These are phyloP conservation scores for Actinernus sp. DNA, from an alignment of 92 coral and sea anemone genomes.

Conservation along the genomic window DNA sequence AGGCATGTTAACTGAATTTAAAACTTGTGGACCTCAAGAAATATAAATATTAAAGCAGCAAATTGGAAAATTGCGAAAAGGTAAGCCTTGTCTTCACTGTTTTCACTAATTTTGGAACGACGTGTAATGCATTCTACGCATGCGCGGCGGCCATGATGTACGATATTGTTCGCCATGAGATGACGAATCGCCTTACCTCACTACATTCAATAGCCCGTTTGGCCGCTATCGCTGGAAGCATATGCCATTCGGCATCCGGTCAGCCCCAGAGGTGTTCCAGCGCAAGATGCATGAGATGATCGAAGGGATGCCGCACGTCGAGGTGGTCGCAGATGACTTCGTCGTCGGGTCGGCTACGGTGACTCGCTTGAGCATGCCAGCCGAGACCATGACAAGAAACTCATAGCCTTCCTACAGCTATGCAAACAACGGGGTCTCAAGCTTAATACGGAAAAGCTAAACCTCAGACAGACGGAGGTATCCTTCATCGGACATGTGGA, in stretches of 20 bases:
- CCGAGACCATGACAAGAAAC: constrained; percentile 30
- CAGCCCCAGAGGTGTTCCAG: constrained; percentile 41
- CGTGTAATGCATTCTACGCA: too few relatives aligned
- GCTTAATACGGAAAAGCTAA: constrained; percentile 37
- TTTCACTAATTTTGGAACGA: too few relatives aligned
- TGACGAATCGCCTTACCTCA: constrained; percentile 36
- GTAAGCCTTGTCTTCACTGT: too few relatives aligned
- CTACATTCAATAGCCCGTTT: constrained; percentile 42
- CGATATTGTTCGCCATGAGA: too few relatives aligned
- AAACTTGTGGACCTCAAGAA: constrained; percentile 20
- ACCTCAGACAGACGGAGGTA: constrained; percentile 36
- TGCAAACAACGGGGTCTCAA: constrained; percentile 22
- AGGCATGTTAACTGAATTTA: too few relatives aligned
- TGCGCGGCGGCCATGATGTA: too few relatives aligned
- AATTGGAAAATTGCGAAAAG: too few relatives aligned
- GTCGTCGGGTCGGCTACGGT: constrained; percentile 29
- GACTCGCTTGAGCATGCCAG: constrained; percentile 16
- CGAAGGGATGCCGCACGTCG: constrained; percentile 27
- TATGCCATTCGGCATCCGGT: constrained; percentile 57
- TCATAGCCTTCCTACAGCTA: constrained; percentile 30
- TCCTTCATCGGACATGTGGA: constrained; percentile 47
- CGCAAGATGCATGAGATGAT: constrained; percentile 35
- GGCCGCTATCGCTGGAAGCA: constrained; percentile 38
- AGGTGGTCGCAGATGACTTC: constrained; percentile 60
- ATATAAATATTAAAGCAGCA: too few relatives aligned